Conservation (phyloP, 2,888 invertebrate species). For the Dynastes hyllus region DNA sequence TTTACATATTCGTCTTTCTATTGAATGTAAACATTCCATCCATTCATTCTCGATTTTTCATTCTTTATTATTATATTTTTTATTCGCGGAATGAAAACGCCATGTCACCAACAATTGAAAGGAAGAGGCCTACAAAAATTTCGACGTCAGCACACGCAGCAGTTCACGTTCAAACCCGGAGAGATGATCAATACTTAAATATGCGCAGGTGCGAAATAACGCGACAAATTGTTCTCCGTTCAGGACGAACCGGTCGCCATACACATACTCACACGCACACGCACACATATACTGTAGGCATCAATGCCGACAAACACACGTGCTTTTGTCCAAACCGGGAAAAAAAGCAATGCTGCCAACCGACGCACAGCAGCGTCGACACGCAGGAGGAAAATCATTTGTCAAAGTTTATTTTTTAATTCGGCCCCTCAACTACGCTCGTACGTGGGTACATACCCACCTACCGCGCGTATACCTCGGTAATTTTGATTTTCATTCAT, state of each 20-base stretch:
- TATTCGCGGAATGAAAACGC: neutral
- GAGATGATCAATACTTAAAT: conserved; percentile 48
- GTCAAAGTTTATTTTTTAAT: conserved; percentile 47
- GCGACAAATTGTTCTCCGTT: conserved; percentile 42
- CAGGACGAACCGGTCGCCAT: conserved; percentile 16
- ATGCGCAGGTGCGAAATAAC: conserved; percentile 50
- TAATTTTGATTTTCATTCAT: conserved; percentile 47
- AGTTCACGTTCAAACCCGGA: conserved; percentile 22
- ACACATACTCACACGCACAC: neutral
- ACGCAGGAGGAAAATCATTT: conserved; percentile 36
- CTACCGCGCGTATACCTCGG: conserved; percentile 10
- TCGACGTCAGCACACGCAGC: neutral
- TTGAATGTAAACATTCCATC: neutral
- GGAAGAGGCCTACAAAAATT: neutral
- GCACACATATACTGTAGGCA: neutral
- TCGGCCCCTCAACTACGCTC: conserved; percentile 11
- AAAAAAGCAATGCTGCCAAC: too few species aligned
- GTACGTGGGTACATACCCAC: neutral
- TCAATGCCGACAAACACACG: neutral
- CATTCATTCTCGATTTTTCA: too few species aligned
- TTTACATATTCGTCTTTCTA: too few species aligned
- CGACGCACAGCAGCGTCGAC: conserved; percentile 1
- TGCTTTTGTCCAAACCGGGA: too few species aligned
- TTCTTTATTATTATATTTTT: neutral
- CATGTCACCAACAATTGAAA: neutral